Evolutionary conservation across 2,797 vertebrate species (phyloP).

Genomic region (Echeneis naucrates): DNA sequence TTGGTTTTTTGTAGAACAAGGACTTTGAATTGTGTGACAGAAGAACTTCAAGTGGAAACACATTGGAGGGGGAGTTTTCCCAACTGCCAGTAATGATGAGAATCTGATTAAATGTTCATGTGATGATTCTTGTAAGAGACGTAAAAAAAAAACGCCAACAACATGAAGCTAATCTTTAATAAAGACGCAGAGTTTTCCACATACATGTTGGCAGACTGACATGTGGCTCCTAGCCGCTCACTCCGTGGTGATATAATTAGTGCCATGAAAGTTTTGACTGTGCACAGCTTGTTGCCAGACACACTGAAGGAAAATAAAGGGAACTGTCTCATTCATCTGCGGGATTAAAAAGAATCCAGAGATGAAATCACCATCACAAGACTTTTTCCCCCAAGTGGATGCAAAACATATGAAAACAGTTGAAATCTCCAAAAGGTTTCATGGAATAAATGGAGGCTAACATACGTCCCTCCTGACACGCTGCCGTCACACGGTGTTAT

Average conservation of each 20-base stretch:
- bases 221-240: neutral
- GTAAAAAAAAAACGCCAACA: too few species aligned
- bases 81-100: neutral
- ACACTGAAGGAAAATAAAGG: neutral
- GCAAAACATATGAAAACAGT: slow-evolving; percentile 28
- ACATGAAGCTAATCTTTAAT: neutral
- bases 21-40: neutral
- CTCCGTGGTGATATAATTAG: neutral
- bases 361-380: neutral
- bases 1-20: neutral
- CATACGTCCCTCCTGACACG: neutral
- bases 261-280: slow-evolving; percentile 1
- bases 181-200: neutral
- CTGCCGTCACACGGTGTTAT: slow-evolving; percentile 15
- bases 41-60: neutral
- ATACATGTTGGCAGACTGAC: neutral
- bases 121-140: neutral
- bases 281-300: slow-evolving; percentile 10
- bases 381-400: neutral
- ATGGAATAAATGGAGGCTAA: neutral
- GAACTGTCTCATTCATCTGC: neutral
- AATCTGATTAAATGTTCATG: neutral
- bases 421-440: neutral
- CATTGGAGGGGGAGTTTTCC: neutral
- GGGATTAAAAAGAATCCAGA: slow-evolving; percentile 5